A percentile compares a stretch with the other conserved stretches of the same genome.
Conservation (phyloP, 2,888 invertebrate species). For the Chaetogeoica ovagalla region DNA sequence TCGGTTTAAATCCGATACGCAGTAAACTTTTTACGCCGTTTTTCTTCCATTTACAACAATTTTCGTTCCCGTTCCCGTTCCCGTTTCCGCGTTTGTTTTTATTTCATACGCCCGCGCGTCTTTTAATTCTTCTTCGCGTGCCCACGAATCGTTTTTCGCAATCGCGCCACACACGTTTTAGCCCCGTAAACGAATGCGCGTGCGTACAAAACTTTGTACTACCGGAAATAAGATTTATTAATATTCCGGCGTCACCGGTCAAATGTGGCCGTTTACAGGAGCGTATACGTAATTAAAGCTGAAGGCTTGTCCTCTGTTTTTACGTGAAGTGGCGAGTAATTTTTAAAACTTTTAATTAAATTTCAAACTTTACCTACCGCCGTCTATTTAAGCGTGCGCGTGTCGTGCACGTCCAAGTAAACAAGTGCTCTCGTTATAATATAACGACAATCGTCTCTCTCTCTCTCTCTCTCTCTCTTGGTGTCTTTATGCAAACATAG, state of each 20-base stretch:
- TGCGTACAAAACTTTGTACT: not conserved
- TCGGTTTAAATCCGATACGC: too few species aligned
- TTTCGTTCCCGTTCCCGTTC: too few species aligned
- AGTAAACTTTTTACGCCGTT: too few species aligned
- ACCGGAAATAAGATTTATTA: not conserved
- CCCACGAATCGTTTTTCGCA: not conserved
- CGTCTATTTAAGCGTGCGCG: too few species aligned
- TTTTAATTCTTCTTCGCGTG: not conserved
- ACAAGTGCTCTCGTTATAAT: not conserved
- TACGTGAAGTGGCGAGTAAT: not conserved
- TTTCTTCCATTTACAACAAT: too few species aligned
- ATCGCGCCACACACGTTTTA: not conserved
- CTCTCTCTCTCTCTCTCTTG: too few species aligned
- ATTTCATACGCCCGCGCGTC: not conserved
- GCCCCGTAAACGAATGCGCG: too few species aligned
- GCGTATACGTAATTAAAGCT: not conserved
- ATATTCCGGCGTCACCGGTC: not conserved
- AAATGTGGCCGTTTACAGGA: not conserved
- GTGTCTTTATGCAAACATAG: too few species aligned
- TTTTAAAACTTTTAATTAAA: slow-evolving; percentile 23
- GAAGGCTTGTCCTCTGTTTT: not conserved
- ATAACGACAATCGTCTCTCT: not conserved
- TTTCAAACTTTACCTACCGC: not conserved
- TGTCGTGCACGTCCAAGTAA: not conserved
- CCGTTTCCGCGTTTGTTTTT: too few species aligned